Base-by-base conservation (phyloP, 2,797 vertebrate genomes). In the Pantherophis alleghaniensis region DNA sequence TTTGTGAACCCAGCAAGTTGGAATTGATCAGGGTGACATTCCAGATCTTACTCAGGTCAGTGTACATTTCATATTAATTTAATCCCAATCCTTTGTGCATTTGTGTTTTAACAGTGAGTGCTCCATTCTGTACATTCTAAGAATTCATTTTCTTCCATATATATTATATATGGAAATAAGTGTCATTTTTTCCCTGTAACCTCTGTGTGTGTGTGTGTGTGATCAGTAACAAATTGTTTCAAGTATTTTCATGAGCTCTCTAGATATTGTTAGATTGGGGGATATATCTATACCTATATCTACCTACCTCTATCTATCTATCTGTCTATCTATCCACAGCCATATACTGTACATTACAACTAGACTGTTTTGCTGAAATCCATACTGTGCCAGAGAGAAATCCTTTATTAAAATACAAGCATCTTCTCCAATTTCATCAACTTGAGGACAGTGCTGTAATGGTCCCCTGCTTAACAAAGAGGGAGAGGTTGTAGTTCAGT, bases 11-110 rank as follows among this genome's bases (percentile, higher is more conserved):
- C 98, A 99, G 99, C 98, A 99, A 99, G 98, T 99, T 98, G 99
- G 99, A 98, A 99, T 99, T 98, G 98, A 99, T 98, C 98, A 98
- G 98, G 98, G 98, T 97, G 98, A 99, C 98, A 99, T 99, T 98
- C 99, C 99, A 95, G 98, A 99, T 98, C 98, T 99, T 97, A 99
- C 98, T 98, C 98, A 99, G 99, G 99, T 99, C 98, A 99, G 99
- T 99, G 97, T 98, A 96, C 97, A 96, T 98, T 96, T 98, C 97
- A 96, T 97, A 96, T 97, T 96, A 97, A 98, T 98, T 98, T 97
- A 96, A 96, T 57, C 92, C 96, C 94, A 95, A 24, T 92, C 90
- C 91, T 95, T 94, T 95, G 32, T 47, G 93, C 90, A 91, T 95
- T 95, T 91, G 93, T 93, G 93, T 0, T 91, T 87, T 93, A 90